Evolutionary conservation across 2,797 vertebrate genomes (phyloP), one percentile per base, ranked within the genome.

Genomic region (Cryptoprocta ferox): DNA sequence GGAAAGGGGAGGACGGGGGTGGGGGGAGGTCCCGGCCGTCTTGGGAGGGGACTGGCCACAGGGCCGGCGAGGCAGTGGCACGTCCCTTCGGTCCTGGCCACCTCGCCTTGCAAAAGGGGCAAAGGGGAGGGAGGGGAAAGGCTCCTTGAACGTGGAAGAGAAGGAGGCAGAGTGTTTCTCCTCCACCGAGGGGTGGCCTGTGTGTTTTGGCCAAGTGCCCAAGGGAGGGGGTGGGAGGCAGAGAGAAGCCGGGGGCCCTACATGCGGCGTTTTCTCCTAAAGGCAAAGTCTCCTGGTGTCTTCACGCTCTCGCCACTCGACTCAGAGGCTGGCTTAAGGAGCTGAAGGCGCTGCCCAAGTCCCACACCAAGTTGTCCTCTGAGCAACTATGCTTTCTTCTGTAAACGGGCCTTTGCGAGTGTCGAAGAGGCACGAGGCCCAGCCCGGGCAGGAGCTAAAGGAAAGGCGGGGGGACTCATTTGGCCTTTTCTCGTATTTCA

Each of bases 141-240:
- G 18, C 63, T 78, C 76, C 28, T 1, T 1, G 37, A 92, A 89
- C 93, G 56, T 68, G 65, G 78, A 26, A 91, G 89, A 45, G 68
- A 16, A 83, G 63, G 79, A 12, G 0, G 21, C 32, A 70, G 37
- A 70, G 37, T 13, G n/a, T 70, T 75, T 70, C 73, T 66, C 13
- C 12, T 91, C 91, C 68, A 94, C 24, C 15, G 96, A 93, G 93
- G 2, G 45, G 89, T 56, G 32, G 97, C 76, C 70, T 93, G 91
- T 92, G 80, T 95, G 39, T 92, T 98, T 98, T 97, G 97, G 95
- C 90, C 89, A 92, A 95, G 5, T 89, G 76, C 75, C 96, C 81
- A 71, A 28, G 18, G 8, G n/a, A 68, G 37, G 50, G 3, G 12
- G 24, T 6, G 9, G 0, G 10, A 14, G 24, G 45, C 30, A 48